Evolutionary conservation across 2,113 vertebrate genomes (phyloP).

Genomic region (Kobus ellipsiprymnus): DNA sequence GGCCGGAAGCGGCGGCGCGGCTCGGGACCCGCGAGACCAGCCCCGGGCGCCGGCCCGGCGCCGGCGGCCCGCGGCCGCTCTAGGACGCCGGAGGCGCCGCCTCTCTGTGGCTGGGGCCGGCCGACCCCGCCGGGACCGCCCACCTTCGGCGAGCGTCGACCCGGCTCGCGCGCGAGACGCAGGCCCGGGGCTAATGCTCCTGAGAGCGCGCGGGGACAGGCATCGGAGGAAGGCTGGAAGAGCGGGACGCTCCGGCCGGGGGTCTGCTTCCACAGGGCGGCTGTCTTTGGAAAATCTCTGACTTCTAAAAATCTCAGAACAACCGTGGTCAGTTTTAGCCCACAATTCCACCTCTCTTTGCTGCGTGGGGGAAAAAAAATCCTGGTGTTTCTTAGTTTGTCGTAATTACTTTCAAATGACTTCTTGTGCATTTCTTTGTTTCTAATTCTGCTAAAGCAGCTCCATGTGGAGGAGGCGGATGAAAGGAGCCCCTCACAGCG

Average conservation of each 20-base stretch:
- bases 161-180: accelerated
- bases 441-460: background rate
- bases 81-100: background rate
- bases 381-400: background rate
- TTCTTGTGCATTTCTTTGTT: background rate
- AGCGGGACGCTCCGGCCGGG: accelerated
- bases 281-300: background rate
- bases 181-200: accelerated
- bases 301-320: background rate
- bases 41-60: accelerated
- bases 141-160: accelerated
- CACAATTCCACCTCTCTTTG: background rate
- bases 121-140: background rate
- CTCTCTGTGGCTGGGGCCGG: background rate
- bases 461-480: background rate
- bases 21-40: accelerated
- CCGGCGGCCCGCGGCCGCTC: background rate
- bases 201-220: accelerated
- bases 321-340: background rate
- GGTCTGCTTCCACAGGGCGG: accelerated
- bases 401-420: background rate
- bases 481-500: background rate
- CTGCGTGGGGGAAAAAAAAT: background rate
- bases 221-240: accelerated
- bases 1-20: accelerated